Evolutionary conservation across 2,888 invertebrate genomes (phyloP).

Genomic region (Nomada lathburiana): DNA sequence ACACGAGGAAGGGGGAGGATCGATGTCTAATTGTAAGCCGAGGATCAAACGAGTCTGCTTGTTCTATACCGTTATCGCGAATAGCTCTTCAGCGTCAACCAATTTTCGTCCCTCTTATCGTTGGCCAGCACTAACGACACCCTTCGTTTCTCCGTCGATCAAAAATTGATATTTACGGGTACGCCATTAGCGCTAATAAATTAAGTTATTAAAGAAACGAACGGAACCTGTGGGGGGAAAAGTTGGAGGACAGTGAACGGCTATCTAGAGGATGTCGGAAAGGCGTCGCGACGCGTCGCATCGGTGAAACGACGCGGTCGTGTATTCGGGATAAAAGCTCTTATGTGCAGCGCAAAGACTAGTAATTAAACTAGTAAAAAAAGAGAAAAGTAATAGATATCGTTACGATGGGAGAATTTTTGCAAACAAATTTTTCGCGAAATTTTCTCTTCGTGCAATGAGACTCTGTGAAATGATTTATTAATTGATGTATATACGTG

Average conservation of each 20-base stretch:
- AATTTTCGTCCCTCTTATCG: slow-evolving; percentile 41
- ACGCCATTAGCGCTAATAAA: slow-evolving; percentile 8
- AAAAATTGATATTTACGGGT: slow-evolving; percentile 41
- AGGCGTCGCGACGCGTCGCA: too few relatives aligned
- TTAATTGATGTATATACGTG: too few relatives aligned
- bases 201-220: neutral
- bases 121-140: slow-evolving; percentile 1
- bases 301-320: too few relatives aligned
- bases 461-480: too few relatives aligned
- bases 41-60: slow-evolving; percentile 54
- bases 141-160: neutral
- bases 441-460: too few relatives aligned
- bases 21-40: slow-evolving; percentile 30
- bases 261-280: neutral
- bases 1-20: slow-evolving; percentile 30
- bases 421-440: too few relatives aligned
- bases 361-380: neutral
- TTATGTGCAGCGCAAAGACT: neutral
- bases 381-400: neutral
- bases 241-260: neutral
- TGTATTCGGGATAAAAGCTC: neutral
- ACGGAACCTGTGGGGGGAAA: neutral
- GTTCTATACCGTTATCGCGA: slow-evolving; percentile 23
- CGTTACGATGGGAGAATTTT: neutral
- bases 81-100: slow-evolving; percentile 25